These are phyloP conservation scores for Napeogenes inachia DNA, from an alignment of 2,888 invertebrate genomes.

Conservation along the genomic window DNA sequence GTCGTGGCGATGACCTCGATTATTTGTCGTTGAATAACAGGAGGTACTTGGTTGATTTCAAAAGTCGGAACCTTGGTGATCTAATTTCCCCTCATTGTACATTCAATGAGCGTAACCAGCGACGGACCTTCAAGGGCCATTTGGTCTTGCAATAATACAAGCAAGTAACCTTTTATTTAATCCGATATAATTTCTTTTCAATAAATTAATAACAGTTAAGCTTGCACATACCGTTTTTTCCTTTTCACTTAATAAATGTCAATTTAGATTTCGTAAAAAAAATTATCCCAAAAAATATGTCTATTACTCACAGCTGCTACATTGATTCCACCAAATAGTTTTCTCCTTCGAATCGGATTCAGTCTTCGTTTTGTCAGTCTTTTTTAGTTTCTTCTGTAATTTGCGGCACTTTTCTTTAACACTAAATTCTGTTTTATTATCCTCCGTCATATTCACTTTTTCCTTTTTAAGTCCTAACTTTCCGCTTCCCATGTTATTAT, in stretches of 20 bases:
- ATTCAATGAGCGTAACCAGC: conserved; percentile 71
- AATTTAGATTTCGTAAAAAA: conserved; percentile 4
- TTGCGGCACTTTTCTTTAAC: conserved; percentile 70
- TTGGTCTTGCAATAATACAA: conserved; percentile 43
- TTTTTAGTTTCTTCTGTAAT: conserved; percentile 70
- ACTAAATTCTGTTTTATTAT: conserved; percentile 65
- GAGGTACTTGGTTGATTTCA: conserved; percentile 66
- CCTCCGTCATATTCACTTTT: conserved; percentile 56
- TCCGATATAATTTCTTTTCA: background rate
- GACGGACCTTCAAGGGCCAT: conserved; percentile 67
- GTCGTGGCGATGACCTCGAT: conserved; percentile 61
- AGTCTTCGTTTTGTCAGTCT: conserved; percentile 74
- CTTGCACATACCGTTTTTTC: background rate
- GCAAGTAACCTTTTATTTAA: conserved; percentile 32
- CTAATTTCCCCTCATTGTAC: conserved; percentile 74
- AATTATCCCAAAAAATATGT: conserved; percentile 9
- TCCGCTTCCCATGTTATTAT: conserved; percentile 67
- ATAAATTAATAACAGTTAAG: conserved; percentile 9
- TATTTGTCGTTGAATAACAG: conserved; percentile 53
- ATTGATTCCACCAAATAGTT: conserved; percentile 75
- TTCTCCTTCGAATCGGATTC: conserved; percentile 60
- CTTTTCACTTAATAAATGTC: background rate
- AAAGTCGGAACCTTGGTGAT: conserved; percentile 71
- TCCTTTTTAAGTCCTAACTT: conserved; percentile 70
- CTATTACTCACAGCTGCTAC: conserved; percentile 65